Conservation (phyloP, 2,888 invertebrate genomes). For the Thereva unica region DNA sequence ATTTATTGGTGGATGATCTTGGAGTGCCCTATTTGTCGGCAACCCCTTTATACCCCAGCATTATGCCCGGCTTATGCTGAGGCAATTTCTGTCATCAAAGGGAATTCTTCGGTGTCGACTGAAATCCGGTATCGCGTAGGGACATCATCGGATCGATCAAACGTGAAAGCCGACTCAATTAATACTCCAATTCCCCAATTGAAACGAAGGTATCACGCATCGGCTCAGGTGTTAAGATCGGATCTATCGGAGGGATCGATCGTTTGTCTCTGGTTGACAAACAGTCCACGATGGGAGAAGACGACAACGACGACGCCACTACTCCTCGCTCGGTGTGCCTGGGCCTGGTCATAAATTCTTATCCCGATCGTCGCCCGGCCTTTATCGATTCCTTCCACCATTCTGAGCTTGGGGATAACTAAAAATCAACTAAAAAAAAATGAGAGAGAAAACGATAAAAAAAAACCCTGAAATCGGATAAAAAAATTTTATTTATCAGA, state of each 20-base stretch:
- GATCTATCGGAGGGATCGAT: conserved; percentile 33
- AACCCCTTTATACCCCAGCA: conserved; percentile 17
- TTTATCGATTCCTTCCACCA: conserved; percentile 34
- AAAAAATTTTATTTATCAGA: conserved; percentile 39
- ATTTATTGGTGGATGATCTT: no score
- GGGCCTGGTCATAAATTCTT: conserved; percentile 28
- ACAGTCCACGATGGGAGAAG: conserved; percentile 32
- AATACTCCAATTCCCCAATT: conserved; percentile 41
- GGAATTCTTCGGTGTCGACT: not conserved
- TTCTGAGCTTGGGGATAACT: conserved; percentile 12
- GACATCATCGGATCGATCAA: conserved; percentile 42
- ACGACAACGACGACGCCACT: conserved; percentile 30
- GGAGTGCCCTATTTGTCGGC: conserved; percentile 14
- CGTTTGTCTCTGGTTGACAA: conserved; percentile 38
- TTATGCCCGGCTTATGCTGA: not conserved
- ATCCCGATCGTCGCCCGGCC: conserved; percentile 1
- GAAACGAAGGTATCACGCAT: conserved; percentile 4
- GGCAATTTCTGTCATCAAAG: conserved; percentile 5
- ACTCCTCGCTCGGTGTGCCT: not conserved
- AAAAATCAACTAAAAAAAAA: not conserved
- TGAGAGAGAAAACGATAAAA: not conserved
- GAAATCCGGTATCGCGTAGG: conserved; percentile 8
- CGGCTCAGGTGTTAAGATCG: conserved; percentile 30
- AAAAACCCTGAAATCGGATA: conserved; percentile 31
- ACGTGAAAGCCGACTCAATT: conserved; percentile 45